Base-by-base conservation (phyloP, 2,113 vertebrate species). In the Corythaeola cristata region DNA sequence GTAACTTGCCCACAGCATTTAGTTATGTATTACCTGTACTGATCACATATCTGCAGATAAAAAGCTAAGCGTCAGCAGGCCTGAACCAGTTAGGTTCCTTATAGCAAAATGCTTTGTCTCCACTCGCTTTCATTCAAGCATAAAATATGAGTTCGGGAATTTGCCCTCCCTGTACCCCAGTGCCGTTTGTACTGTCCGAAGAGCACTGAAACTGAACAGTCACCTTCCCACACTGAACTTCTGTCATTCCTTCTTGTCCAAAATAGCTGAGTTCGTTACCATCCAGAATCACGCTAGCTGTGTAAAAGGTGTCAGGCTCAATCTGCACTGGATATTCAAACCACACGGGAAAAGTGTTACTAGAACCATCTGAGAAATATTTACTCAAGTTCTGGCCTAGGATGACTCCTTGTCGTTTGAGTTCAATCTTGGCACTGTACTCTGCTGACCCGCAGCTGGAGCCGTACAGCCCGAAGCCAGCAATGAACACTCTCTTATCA, bases 121-220 rank as follows among this genome's bases (percentile, higher is more conserved):
- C 79, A 81, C 85, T 82, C 44, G 8, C 24, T 75, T 74, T 35
- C 45, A 68, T 92, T 99, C 98, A 99, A 95, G 99, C 99, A 41
- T 99, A 99, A 97, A 99, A 99, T 97, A 99, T 99, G 67, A 99
- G 99, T 96, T 99, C 99, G 0, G 99, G 99, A 91, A 99, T 99
- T 98, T 99, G 99, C 17, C 99, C 99, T 16, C 99, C 99, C 93
- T 99, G 99, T 33, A 99, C 99, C 9, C 99, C 99, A 1, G 99
- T 99, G 96, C 99, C 99, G 28, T 99, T 99, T 67, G 99, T 99
- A 98, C 99, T 99, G 94, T 99, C 99, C 4, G 99, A 99, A 32
- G 99, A 99, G 93, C 99, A 99, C 98, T 99, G 99, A 90, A 99
- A 99, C 96, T 99, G 99, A 88, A 99, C 99, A 81, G 99, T 99